These are phyloP conservation scores for Pogoniulus pusillus DNA, from an alignment of 2,797 vertebrate species.

Conservation along the genomic window DNA sequence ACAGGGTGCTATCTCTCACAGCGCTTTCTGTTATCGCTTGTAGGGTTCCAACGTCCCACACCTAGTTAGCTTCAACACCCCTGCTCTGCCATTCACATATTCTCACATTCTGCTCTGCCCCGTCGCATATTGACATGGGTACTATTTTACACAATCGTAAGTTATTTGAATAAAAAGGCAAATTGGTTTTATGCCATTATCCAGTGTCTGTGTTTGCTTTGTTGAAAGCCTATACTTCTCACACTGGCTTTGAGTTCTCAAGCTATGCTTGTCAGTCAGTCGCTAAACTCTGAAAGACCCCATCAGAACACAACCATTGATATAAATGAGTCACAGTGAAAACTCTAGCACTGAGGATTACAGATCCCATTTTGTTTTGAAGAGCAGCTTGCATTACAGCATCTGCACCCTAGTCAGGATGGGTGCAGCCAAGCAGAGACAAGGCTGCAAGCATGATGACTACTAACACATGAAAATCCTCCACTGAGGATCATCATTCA, in stretches of 20 bases:
- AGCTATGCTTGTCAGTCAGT: background rate
- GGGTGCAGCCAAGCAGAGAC: background rate
- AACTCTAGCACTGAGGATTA: background rate
- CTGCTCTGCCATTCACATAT: no score
- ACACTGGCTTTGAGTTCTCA: background rate
- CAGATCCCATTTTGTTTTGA: background rate
- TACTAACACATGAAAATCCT: background rate
- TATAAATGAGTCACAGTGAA: background rate
- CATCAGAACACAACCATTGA: background rate
- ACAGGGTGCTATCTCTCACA: no score
- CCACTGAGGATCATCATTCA: background rate
- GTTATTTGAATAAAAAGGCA: background rate
- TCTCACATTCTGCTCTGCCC: no score
- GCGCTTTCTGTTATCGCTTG: no score
- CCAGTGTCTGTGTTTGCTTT: background rate
- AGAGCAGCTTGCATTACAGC: background rate
- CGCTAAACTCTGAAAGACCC: background rate
- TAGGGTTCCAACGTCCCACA: no score
- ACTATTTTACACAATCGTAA: no score
- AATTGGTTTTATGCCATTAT: background rate
- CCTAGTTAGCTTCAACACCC: no score
- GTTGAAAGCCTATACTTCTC: background rate
- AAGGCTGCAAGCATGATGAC: background rate
- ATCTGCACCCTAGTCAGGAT: background rate
- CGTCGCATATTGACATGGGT: no score